A percentile compares a stretch with the other conserved stretches of the same genome.
Evolutionary conservation across 2,113 vertebrate genomes (phyloP).

Genomic region (Microtus oregoni): DNA sequence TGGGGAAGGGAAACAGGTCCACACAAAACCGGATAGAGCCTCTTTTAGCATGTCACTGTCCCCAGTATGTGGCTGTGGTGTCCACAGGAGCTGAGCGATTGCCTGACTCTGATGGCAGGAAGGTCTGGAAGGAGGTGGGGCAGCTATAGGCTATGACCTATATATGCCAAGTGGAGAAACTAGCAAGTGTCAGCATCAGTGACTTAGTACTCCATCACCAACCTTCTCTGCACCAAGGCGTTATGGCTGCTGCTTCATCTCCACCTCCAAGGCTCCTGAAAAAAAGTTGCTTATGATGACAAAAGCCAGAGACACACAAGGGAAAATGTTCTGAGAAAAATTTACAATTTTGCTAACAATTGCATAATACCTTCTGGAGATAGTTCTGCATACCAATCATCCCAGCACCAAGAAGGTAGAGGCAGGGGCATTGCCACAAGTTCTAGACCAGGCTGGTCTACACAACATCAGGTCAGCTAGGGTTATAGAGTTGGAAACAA

Average conservation of each 20-base stretch:
- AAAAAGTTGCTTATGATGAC: too few species aligned
- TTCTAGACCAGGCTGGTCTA: not conserved
- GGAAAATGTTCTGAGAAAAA: not conserved
- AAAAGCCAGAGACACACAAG: not conserved
- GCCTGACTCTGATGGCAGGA: not conserved
- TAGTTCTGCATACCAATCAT: not conserved
- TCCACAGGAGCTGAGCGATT: not conserved
- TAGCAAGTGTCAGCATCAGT: not conserved
- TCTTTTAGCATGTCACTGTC: not conserved
- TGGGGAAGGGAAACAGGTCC: not conserved
- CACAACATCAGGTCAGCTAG: not conserved
- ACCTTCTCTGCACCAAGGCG: not conserved
- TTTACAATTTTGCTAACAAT: not conserved
- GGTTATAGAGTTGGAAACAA: not conserved
- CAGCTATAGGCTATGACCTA: not conserved
- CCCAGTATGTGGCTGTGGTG: not conserved
- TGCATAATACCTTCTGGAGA: not conserved
- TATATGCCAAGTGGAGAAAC: not conserved
- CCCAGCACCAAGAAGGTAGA: not conserved
- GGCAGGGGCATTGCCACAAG: not conserved
- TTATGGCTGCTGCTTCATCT: not conserved
- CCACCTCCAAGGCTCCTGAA: not conserved
- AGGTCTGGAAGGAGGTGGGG: not conserved
- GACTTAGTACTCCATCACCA: too few species aligned
- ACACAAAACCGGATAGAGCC: not conserved